Percentiles rank a stretch among this genome's conserved stretches.
Evolutionary conservation across 2,888 invertebrate species (phyloP).

Genomic region (Stegana nigrithorax): DNA sequence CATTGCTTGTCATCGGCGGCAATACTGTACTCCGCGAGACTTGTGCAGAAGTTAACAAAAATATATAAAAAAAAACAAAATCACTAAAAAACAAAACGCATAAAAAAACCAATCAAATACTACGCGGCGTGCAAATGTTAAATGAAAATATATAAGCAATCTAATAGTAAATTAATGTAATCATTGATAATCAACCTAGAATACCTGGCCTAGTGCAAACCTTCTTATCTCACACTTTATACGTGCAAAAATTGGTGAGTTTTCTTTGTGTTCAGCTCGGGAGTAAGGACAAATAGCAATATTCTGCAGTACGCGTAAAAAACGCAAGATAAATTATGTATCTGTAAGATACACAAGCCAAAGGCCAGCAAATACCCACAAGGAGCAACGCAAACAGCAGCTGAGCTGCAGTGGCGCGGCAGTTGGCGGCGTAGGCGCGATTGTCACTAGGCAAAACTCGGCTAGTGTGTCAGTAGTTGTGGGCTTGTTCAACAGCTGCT

Average conservation of each 20-base stretch:
- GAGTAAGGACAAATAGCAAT: no score
- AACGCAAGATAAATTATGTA: neutral
- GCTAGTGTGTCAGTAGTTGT: conserved; percentile 55
- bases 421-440: neutral
- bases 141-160: conserved; percentile 23
- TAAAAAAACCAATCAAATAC: no score
- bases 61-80: neutral
- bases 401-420: neutral
- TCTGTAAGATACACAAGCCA: conserved; percentile 8
- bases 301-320: no score
- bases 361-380: conserved; percentile 11
- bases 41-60: conserved; percentile 15
- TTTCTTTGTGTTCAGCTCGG: no score
- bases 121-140: no score
- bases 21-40: conserved; percentile 17
- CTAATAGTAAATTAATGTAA: no score
- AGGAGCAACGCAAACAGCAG: neutral
- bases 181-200: no score
- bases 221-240: no score
- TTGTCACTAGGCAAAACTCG: conserved; percentile 38
- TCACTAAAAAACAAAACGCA: neutral
- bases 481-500: conserved; percentile 24
- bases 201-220: no score
- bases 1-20: neutral
- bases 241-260: no score